A percentile compares a stretch with the other conserved stretches of the same genome.
Evolutionary conservation across 2,888 invertebrate genomes (phyloP).

Genomic region (Thymelicus sylvestris): DNA sequence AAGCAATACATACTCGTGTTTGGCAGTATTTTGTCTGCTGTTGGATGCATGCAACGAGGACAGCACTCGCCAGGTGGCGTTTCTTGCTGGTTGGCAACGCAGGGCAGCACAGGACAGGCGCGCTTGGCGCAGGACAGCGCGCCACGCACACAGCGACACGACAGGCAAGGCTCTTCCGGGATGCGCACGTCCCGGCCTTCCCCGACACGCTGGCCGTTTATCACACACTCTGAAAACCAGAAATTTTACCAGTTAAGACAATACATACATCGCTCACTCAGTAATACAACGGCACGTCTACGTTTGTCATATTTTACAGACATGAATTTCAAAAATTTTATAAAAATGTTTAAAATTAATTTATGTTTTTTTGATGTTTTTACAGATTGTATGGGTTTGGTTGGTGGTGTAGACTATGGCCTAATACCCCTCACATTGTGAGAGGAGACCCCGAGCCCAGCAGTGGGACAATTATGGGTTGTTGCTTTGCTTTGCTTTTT

Average conservation of each 20-base stretch:
- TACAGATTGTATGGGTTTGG: too few species aligned
- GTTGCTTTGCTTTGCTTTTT: too few species aligned
- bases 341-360: too few species aligned
- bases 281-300: too few species aligned
- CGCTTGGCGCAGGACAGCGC: constrained; percentile 91
- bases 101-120: constrained; percentile 95
- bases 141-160: constrained; percentile 90
- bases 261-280: too few species aligned
- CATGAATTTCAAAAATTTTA: too few species aligned
- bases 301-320: too few species aligned
- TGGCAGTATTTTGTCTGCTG: constrained; percentile 78
- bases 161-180: constrained; percentile 93
- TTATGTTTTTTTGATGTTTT: too few species aligned
- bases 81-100: constrained; percentile 88
- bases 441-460: too few species aligned
- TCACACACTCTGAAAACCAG: constrained; percentile 87
- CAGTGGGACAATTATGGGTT: too few species aligned
- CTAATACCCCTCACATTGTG: too few species aligned
- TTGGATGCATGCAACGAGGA: constrained; percentile 78
- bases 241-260: neutral
- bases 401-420: too few species aligned
- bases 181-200: constrained; percentile 92
- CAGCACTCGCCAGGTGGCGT: constrained; percentile 93
- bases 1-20: constrained; percentile 54
- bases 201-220: constrained; percentile 92